These are phyloP conservation scores for Fragum fragum DNA, from an alignment of 2,888 invertebrate species.

Conservation along the genomic window DNA sequence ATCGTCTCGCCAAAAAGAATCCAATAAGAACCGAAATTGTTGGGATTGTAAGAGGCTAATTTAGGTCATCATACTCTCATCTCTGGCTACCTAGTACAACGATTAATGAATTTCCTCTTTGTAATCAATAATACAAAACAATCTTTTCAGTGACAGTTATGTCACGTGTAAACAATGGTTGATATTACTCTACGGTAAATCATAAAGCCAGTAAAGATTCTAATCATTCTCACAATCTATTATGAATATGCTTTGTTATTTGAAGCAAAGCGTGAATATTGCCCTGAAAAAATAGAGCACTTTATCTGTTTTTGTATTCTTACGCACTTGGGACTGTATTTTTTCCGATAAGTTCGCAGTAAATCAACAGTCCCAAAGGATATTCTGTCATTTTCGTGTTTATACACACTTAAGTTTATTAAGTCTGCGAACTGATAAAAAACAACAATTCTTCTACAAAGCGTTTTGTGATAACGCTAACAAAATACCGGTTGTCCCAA, in stretches of 20 bases:
- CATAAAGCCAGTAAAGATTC: not conserved
- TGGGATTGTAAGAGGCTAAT: too few species aligned
- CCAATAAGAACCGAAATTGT: too few species aligned
- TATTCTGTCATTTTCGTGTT: slow-evolving; percentile 19
- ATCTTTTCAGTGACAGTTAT: too few species aligned
- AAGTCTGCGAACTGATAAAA: slow-evolving; percentile 15
- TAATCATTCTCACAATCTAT: not conserved
- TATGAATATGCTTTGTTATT: not conserved
- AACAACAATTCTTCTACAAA: not conserved
- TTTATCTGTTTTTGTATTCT: slow-evolving; percentile 29
- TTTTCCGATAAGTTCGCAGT: slow-evolving; percentile 21
- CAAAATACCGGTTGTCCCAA: too few species aligned
- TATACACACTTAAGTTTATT: slow-evolving; percentile 34
- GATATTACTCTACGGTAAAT: not conserved
- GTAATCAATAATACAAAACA: too few species aligned
- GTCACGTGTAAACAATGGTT: too few species aligned
- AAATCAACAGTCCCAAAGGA: slow-evolving; percentile 26
- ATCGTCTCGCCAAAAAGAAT: too few species aligned
- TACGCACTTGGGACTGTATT: slow-evolving; percentile 29
- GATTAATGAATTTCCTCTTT: too few species aligned
- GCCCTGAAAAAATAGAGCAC: slow-evolving; percentile 25
- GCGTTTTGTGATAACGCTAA: too few species aligned
- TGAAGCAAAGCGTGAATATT: not conserved
- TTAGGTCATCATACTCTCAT: too few species aligned
- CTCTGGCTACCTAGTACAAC: too few species aligned